A percentile compares a stretch with the other conserved stretches of the same genome.
These are phyloP conservation scores for Machimus rusticus DNA, from an alignment of 2,888 invertebrate genomes.

Conservation along the genomic window DNA sequence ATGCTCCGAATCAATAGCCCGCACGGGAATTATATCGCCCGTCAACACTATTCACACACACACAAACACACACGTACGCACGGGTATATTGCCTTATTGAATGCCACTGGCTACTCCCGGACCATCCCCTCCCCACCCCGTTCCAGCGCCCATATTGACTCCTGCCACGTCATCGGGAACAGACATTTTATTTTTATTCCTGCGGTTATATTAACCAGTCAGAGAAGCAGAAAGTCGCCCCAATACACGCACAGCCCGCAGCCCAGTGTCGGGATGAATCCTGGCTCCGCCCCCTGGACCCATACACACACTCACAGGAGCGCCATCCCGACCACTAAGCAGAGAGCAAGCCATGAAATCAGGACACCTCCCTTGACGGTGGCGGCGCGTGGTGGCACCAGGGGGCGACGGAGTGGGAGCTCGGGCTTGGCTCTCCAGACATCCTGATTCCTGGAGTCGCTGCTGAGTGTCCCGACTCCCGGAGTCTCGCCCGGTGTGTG, in stretches of 20 bases:
- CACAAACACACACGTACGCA: neutral
- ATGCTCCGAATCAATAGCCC: slow-evolving; percentile 29
- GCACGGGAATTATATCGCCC: slow-evolving; percentile 17
- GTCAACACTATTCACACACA: neutral
- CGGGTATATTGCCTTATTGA: slow-evolving; percentile 31
- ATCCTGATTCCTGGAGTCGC: neutral
- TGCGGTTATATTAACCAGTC: slow-evolving; percentile 63
- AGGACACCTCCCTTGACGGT: slow-evolving; percentile 24
- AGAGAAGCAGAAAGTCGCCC: slow-evolving; percentile 48
- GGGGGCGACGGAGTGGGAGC: slow-evolving; percentile 6
- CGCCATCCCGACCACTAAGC: slow-evolving; percentile 21
- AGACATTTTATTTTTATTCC: slow-evolving; percentile 50
- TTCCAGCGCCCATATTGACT: slow-evolving; percentile 17
- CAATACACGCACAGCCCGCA: neutral
- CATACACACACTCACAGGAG: neutral
- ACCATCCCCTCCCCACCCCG: neutral
- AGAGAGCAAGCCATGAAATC: slow-evolving; percentile 40
- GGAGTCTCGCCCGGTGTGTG: neutral
- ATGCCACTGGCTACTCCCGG: slow-evolving; percentile 19
- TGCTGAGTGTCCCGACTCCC: no score
- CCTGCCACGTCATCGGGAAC: slow-evolving; percentile 44
- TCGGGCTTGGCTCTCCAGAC: neutral
- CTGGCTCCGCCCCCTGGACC: slow-evolving; percentile 7
- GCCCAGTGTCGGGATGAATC: neutral
- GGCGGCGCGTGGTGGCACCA: neutral